These are phyloP conservation scores for Prionchulus punctatus DNA, from an alignment of 2,888 invertebrate genomes.

Conservation along the genomic window DNA sequence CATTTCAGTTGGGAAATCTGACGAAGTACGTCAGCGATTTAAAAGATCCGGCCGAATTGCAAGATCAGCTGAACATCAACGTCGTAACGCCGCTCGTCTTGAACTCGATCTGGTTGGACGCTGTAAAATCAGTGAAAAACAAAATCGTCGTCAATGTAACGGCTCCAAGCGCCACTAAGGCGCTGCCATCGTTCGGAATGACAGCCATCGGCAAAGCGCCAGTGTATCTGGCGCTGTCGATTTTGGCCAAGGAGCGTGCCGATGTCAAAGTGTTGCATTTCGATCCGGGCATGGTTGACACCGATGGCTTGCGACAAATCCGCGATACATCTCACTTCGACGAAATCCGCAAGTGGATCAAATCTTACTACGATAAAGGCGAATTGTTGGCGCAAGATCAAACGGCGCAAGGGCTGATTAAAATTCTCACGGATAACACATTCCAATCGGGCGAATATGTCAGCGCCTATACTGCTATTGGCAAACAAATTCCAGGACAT, in stretches of 20 bases:
- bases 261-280: conserved; percentile 9
- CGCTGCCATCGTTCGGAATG: conserved; percentile 7
- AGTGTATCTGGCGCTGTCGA: conserved; percentile 4
- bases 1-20: conserved; percentile 9
- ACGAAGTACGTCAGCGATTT: conserved; percentile 5
- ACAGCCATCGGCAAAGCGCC: conserved; percentile 9
- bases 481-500: too few relatives aligned
- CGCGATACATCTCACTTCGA: conserved; percentile 7
- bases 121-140: background rate
- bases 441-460: background rate
- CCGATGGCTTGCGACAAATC: conserved; percentile 5
- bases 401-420: background rate
- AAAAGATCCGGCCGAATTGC: background rate
- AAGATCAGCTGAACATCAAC: conserved; percentile 10
- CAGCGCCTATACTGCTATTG: background rate
- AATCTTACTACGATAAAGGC: conserved; percentile 7
- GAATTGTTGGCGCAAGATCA: background rate
- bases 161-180: conserved; percentile 6
- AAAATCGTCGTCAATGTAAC: conserved; percentile 10
- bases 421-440: background rate
- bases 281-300: conserved; percentile 10
- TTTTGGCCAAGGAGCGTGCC: conserved; percentile 7
- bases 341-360: conserved; percentile 3
- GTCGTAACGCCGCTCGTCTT: conserved; percentile 6
- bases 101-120: conserved; percentile 7